Conservation (phyloP, 2,113 vertebrate species). For the Vulpes lagopus region DNA sequence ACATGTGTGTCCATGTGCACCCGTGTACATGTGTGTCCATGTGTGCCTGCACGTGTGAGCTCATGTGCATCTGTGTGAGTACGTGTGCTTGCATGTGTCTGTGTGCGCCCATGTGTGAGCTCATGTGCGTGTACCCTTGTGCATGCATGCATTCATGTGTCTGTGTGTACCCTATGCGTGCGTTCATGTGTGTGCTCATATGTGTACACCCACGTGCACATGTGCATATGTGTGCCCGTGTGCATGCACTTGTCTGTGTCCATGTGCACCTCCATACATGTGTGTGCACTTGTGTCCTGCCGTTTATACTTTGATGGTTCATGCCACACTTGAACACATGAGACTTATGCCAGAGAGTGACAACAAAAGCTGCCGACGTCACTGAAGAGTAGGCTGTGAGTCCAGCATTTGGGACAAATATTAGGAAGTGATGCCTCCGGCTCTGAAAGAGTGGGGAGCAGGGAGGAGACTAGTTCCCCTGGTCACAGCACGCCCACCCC, state of each 20-base stretch:
- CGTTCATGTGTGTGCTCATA: no score
- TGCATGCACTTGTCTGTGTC: not conserved
- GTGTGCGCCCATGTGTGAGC: no score
- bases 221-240: no score
- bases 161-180: no score
- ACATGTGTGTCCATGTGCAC: not conserved
- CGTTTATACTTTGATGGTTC: not conserved
- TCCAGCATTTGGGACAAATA: not conserved
- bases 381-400: not conserved
- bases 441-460: not conserved
- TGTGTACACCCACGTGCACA: no score
- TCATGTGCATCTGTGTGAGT: not conserved
- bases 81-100: no score
- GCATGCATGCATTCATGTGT: no score
- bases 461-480: not conserved
- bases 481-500: fast-evolving
- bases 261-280: fast-evolving
- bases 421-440: not conserved
- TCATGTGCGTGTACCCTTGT: no score
- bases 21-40: not conserved
- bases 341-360: not conserved
- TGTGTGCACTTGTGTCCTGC: not conserved
- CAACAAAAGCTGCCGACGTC: not conserved
- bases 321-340: not conserved
- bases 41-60: no score